phyloP scores from a whole-genome alignment of 1,140 invertebrate genomes.

The Formica exsecta region DNA sequence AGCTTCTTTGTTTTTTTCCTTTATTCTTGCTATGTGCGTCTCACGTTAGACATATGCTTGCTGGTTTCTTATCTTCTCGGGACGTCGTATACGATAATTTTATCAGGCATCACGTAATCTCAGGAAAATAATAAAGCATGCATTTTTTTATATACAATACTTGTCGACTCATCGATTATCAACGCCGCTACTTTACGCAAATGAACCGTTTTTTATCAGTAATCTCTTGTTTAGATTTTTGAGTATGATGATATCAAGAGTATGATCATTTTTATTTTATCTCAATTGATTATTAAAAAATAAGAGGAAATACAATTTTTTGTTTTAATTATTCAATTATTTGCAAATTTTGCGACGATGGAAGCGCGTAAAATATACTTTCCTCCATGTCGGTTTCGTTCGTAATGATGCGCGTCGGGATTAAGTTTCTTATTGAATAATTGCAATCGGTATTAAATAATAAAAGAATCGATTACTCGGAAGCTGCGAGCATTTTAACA shows the following conservation, averaged over 20 bases:
- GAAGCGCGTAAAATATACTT: background rate
- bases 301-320: background rate
- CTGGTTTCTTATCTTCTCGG: background rate
- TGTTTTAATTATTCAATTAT: background rate
- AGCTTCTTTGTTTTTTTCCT: background rate
- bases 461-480: constrained; percentile 54
- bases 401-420: background rate
- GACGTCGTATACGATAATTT: constrained; percentile 6
- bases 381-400: background rate
- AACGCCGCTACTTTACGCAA: background rate
- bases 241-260: background rate
- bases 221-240: background rate
- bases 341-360: background rate
- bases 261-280: background rate
- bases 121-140: background rate
- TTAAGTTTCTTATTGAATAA: background rate
- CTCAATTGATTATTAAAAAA: background rate
- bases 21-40: background rate
- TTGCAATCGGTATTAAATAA: constrained; percentile 53
- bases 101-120: constrained; percentile 20
- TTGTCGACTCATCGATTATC: background rate
- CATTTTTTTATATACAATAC: background rate
- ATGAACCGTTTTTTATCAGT: background rate
- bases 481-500: background rate
- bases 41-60: background rate